These are phyloP conservation scores for Nycticryphes semicollaris DNA, from an alignment of 2,113 vertebrate genomes.

Conservation along the genomic window DNA sequence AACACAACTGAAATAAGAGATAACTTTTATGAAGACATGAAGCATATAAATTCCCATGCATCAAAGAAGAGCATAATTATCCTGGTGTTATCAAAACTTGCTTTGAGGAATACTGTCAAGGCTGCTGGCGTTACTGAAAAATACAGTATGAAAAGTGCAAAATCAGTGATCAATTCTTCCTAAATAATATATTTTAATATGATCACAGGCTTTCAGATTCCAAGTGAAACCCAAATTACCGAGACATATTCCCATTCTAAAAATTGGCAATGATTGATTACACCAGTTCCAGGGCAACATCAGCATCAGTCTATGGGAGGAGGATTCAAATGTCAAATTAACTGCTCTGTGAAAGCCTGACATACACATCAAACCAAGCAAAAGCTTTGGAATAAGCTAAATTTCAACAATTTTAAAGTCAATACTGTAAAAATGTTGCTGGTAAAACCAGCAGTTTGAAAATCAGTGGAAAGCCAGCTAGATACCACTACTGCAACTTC, in stretches of 20 bases:
- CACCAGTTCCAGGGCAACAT: neutral
- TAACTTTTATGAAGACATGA: neutral
- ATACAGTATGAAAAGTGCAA: neutral
- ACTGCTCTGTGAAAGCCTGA: neutral
- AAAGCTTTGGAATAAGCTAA: neutral
- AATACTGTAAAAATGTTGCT: neutral
- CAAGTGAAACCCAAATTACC: neutral
- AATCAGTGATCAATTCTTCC: neutral
- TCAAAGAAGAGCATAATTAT: neutral
- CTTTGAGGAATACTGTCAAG: neutral
- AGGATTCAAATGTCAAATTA: neutral
- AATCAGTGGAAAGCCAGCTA: neutral
- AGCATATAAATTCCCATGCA: neutral
- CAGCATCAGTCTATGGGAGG: neutral
- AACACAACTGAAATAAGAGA: neutral
- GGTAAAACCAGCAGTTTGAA: neutral
- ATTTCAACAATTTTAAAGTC: neutral
- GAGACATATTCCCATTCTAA: neutral
- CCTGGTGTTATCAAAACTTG: neutral
- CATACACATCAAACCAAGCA: neutral
- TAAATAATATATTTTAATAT: neutral
- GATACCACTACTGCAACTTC: neutral
- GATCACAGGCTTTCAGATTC: neutral
- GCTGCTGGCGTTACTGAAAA: neutral
- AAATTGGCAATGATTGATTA: neutral